Base-by-base conservation (phyloP, 2,797 vertebrate genomes). In the Paguma larvata region DNA sequence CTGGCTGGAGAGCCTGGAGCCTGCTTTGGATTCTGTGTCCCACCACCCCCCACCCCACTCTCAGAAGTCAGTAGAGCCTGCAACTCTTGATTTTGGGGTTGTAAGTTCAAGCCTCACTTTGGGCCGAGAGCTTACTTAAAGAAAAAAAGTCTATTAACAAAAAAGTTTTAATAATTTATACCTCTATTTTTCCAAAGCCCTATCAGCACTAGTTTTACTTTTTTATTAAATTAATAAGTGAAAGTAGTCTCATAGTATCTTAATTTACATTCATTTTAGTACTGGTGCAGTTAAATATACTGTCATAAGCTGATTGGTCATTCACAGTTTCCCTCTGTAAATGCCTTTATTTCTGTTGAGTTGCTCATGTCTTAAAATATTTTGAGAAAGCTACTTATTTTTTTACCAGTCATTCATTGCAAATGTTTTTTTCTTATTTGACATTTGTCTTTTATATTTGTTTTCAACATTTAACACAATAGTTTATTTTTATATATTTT, bases 401-500 rank as follows among this genome's bases (percentile, higher is more conserved):
- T 83, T 13, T 73, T 77, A 27, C 3, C 19, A 77, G 18, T 68
- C 18, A 53, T 51, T 25, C 27, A 44, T 63, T 93, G 12, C 18
- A 48, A 89, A 73, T 62, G 7, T n/a, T 51, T 53, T 89, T 92
- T 94, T 44, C 30, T 32, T 84, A 38, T 73, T 95, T 78, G 25
- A 83, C n/a, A 78, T 77, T 78, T 72, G 19, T 25, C 41, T 87
- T 96, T 90, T 84, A 73, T 51, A 72, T 93, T 83, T 85, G 56
- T 63, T 89, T 87, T 38, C 68, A 30, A 18, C 25, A 77, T 73
- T 68, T 82, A 82, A 75, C 2, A 62, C 51, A 27, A 59, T 6
- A 94, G 18, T 89, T 94, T 59, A 5, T n/a, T 85, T 91, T 63
- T 75, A 80, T 62, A 62, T 6, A 51, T 79, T 91, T 91, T 95